A percentile compares a stretch with the other conserved stretches of the same genome.
phyloP scores from a whole-genome alignment of 2,113 vertebrate genomes.

The Chamaetylas fuelleborni region DNA sequence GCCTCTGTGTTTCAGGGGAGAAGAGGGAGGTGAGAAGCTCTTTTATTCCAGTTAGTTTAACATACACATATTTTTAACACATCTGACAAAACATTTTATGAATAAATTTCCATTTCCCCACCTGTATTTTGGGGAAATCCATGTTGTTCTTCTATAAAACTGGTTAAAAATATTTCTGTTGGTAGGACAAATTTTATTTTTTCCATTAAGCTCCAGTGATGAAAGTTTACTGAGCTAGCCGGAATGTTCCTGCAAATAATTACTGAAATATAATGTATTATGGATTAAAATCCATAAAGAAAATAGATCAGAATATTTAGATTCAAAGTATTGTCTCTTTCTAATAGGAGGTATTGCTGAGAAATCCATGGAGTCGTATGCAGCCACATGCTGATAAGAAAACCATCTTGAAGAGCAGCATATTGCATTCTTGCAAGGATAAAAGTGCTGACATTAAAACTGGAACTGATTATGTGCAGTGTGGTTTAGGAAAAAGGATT shows the following conservation, averaged over 20 bases:
- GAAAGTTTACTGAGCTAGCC: neutral
- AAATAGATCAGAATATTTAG: neutral
- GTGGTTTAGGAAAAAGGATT: neutral
- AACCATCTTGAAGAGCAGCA: neutral
- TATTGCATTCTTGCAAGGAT: neutral
- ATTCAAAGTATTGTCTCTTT: neutral
- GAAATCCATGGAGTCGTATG: neutral
- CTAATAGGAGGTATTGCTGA: neutral
- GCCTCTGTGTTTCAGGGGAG: neutral
- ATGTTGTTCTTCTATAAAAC: neutral
- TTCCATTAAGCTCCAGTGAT: neutral
- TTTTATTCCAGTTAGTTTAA: neutral
- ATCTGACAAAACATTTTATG: neutral
- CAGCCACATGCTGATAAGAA: neutral
- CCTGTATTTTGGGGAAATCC: neutral
- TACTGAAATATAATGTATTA: neutral
- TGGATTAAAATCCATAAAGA: neutral
- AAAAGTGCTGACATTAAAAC: neutral
- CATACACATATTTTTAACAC: neutral
- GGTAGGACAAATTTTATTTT: neutral
- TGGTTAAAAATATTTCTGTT: neutral
- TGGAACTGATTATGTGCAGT: neutral
- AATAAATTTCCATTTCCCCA: neutral
- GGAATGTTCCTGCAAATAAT: neutral
- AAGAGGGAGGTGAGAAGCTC: neutral